Percentiles rank a stretch among this genome's conserved stretches.
phyloP scores from a whole-genome alignment of 2,797 vertebrate species.

The Tympanoctomys barrerae region DNA sequence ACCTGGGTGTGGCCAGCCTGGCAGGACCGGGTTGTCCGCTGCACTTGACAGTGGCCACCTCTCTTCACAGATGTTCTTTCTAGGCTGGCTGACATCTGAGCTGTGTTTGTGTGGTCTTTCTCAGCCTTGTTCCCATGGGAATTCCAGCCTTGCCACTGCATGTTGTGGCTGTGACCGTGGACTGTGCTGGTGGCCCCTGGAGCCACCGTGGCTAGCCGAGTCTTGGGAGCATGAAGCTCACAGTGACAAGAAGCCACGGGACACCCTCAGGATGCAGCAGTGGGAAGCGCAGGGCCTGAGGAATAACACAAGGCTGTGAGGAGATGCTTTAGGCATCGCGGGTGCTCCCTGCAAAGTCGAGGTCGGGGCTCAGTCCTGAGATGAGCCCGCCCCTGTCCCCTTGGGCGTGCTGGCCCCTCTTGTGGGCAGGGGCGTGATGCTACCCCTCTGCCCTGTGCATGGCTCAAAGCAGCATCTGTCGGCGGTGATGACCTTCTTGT shows the following conservation, averaged over 20 bases:
- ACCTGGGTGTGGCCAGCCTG: neutral
- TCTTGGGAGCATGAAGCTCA: neutral
- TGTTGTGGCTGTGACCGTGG: no score
- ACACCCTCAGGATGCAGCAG: neutral
- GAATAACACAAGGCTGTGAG: neutral
- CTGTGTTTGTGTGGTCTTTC: neutral
- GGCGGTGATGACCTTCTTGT: neutral
- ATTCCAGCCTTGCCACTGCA: neutral
- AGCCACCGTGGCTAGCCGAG: no score
- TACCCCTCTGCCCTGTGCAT: neutral
- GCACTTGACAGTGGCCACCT: neutral
- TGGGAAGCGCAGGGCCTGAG: neutral
- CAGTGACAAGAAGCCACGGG: neutral
- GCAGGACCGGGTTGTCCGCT: neutral
- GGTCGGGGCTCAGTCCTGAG: neutral
- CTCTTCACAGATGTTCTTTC: neutral
- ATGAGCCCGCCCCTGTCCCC: neutral
- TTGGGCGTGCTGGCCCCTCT: neutral
- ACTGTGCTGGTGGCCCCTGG: neutral
- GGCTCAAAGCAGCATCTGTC: neutral
- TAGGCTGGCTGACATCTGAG: neutral
- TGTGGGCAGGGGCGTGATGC: no score
- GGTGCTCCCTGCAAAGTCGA: neutral
- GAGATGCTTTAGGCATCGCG: neutral
- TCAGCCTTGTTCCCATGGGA: neutral